A percentile compares a stretch with the other conserved stretches of the same genome.
Evolutionary conservation across 2,113 vertebrate genomes (phyloP).

Genomic region (Poeciliopsis prolifica): DNA sequence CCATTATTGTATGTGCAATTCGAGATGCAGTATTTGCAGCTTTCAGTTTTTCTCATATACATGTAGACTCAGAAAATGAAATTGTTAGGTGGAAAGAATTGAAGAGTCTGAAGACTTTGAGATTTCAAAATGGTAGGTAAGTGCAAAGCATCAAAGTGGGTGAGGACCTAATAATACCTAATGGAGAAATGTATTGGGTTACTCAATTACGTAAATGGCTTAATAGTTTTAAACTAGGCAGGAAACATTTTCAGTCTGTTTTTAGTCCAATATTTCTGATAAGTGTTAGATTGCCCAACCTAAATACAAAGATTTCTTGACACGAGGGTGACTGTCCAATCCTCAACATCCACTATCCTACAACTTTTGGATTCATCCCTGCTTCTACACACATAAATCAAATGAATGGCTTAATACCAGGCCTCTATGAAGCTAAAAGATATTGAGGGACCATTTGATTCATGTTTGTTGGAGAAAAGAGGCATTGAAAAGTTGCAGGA

Average conservation of each 20-base stretch:
- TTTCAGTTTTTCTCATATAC: slow-evolving; percentile 11
- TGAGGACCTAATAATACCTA: neutral
- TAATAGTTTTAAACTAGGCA: neutral
- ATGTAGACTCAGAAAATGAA: neutral
- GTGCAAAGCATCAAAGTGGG: neutral
- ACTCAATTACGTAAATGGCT: neutral
- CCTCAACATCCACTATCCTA: too few species aligned
- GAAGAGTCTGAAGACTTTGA: neutral
- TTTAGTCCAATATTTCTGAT: neutral
- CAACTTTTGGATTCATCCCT: too few species aligned
- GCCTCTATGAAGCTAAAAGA: too few species aligned
- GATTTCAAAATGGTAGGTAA: slow-evolving; percentile 8
- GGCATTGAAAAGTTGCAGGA: too few species aligned
- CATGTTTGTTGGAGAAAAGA: too few species aligned
- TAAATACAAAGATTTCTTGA: neutral
- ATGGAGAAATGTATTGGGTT: neutral
- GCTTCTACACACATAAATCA: too few species aligned
- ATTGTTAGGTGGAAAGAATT: slow-evolving; percentile 12
- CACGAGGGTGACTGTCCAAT: too few species aligned
- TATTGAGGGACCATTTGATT: too few species aligned
- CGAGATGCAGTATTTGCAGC: slow-evolving; percentile 52
- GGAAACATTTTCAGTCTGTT: neutral
- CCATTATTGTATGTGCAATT: slow-evolving; percentile 54
- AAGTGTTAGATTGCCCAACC: neutral
- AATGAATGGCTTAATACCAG: too few species aligned